Evolutionary conservation across 2,797 vertebrate species (phyloP).

Genomic region (Peromyscus aztecus): DNA sequence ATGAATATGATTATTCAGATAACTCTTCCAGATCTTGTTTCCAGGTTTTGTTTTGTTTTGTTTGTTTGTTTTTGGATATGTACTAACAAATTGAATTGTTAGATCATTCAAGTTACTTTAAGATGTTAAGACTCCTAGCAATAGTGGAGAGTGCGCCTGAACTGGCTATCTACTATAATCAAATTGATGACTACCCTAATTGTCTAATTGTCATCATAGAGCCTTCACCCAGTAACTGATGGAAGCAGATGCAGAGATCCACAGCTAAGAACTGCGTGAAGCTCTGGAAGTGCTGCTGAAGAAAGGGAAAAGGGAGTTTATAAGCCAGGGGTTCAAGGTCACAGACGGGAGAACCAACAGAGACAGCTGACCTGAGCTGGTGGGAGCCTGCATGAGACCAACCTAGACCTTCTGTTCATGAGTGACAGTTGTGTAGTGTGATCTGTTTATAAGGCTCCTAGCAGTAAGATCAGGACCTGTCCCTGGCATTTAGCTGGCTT

Average conservation of each 20-base stretch:
- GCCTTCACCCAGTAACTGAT: not conserved
- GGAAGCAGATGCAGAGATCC: not conserved
- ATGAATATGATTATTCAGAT: not conserved
- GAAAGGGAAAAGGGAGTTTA: not conserved
- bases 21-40: not conserved
- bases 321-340: not conserved
- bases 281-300: not conserved
- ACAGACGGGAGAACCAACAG: not conserved
- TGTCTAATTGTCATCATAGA: not conserved
- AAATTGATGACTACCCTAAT: not conserved
- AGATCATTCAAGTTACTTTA: not conserved
- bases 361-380: not conserved
- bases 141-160: not conserved
- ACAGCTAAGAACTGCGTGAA: not conserved
- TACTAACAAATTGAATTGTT: not conserved
- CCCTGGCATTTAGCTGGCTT: not conserved
- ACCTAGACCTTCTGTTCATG: not conserved
- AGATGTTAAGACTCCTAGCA: not conserved
- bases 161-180: not conserved
- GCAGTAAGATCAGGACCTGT: not conserved
- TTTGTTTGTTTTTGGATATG: not conserved
- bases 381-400: not conserved
- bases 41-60: not conserved
- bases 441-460: not conserved
- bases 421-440: not conserved